Evolutionary conservation across 2,797 vertebrate species (phyloP).

Genomic region (Gouania willdenowi): DNA sequence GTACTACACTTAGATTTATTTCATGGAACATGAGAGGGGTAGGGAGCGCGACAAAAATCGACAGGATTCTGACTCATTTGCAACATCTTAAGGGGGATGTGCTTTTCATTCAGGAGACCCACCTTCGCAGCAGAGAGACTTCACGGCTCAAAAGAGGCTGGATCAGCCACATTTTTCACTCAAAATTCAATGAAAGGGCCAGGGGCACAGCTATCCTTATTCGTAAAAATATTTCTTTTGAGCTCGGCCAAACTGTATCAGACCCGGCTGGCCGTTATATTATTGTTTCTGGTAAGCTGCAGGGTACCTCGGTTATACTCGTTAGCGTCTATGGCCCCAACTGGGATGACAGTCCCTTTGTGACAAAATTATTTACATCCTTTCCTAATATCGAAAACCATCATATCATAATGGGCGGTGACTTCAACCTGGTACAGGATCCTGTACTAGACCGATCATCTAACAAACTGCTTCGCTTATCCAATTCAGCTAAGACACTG

Average conservation of each 20-base stretch:
- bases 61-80: background rate
- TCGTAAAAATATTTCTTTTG: background rate
- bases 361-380: too few relatives aligned
- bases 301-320: too few relatives aligned
- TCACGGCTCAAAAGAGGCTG: background rate
- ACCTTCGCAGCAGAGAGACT: background rate
- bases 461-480: too few relatives aligned
- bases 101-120: background rate
- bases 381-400: too few relatives aligned
- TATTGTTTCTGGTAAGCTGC: background rate
- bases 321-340: too few relatives aligned
- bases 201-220: fast-evolving
- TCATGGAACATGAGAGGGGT: too few relatives aligned
- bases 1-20: too few relatives aligned
- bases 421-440: too few relatives aligned
- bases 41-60: background rate
- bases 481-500: too few relatives aligned
- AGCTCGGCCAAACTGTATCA: background rate
- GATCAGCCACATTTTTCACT: fast-evolving
- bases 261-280: background rate
- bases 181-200: background rate
- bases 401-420: too few relatives aligned
- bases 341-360: too few relatives aligned
- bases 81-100: constrained; percentile 2
- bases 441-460: too few relatives aligned